Conservation (phyloP, 1,140 invertebrate genomes). For the Maconellicoccus hirsutus region DNA sequence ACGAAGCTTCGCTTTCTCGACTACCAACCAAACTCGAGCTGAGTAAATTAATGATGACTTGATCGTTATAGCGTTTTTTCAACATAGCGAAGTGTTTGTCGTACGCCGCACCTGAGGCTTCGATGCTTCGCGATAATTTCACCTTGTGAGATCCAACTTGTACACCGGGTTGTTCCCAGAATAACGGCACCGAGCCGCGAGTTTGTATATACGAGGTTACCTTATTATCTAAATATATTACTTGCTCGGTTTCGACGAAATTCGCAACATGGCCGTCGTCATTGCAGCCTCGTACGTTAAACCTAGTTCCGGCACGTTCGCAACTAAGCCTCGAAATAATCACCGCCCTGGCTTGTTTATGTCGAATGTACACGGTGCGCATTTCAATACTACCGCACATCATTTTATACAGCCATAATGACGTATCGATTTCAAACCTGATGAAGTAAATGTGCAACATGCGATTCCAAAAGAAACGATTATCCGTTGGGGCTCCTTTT, state of each 20-base stretch:
- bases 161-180: constrained; percentile 96
- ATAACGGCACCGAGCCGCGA: constrained; percentile 91
- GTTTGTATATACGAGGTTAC: constrained; percentile 75
- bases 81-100: constrained; percentile 80
- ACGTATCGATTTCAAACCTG: constrained; percentile 75
- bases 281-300: constrained; percentile 96
- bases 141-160: constrained; percentile 97
- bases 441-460: constrained; percentile 85
- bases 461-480: constrained; percentile 94
- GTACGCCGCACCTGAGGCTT: constrained; percentile 82
- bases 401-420: constrained; percentile 77
- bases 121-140: constrained; percentile 86
- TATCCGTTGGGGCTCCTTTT: constrained; percentile 70
- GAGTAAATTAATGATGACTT: constrained; percentile 85
- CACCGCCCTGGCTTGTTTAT: constrained; percentile 81
- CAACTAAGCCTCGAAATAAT: constrained; percentile 91
- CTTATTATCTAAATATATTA: constrained; percentile 80
- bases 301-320: constrained; percentile 86
- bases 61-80: constrained; percentile 80
- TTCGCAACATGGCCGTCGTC: constrained; percentile 99
- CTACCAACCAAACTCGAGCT: constrained; percentile 75
- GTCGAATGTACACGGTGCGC: constrained; percentile 86
- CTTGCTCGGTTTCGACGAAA: constrained; percentile 99
- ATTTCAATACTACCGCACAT: constrained; percentile 96
- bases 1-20: constrained; percentile 92